Percentiles rank a stretch among this genome's conserved stretches.
phyloP scores from a whole-genome alignment of 2,113 vertebrate genomes.

The Deroptyus accipitrinus region DNA sequence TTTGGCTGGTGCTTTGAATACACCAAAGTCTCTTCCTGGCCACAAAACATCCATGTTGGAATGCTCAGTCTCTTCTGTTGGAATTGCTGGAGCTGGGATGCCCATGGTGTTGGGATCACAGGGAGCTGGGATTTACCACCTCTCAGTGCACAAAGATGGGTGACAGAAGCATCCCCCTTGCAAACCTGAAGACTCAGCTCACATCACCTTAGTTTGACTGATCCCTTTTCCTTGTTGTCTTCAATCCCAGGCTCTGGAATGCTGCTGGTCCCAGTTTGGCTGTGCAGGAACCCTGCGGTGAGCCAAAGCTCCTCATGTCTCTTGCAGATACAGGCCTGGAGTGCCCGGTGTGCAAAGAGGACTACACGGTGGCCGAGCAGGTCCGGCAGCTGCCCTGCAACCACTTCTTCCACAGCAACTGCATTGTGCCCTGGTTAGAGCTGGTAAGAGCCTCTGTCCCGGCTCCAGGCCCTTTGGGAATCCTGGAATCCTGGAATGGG shows the following conservation, averaged over 20 bases:
- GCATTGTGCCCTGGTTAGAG: slow-evolving; percentile 97
- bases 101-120: not conserved
- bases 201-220: not conserved
- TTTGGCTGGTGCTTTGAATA: not conserved
- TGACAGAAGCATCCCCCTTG: too few species aligned
- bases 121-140: not conserved
- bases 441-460: slow-evolving; percentile 75
- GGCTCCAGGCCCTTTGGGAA: not conserved
- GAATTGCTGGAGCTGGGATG: not conserved
- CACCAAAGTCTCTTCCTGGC: fast-evolving
- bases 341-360: slow-evolving; percentile 97
- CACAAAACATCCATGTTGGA: not conserved
- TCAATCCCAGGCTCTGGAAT: not conserved
- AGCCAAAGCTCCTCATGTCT: not conserved
- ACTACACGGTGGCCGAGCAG: slow-evolving; percentile 86
- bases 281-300: not conserved
- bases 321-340: slow-evolving; percentile 87
- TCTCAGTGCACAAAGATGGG: not conserved
- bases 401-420: slow-evolving; percentile 96
- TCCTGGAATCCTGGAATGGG: not conserved
- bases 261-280: not conserved
- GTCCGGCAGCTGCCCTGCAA: slow-evolving; percentile 95
- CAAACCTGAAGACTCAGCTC: not conserved
- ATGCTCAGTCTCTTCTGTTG: not conserved
- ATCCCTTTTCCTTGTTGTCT: not conserved